These are phyloP conservation scores for Drosophila biarmipes DNA, from an alignment of 1,140 invertebrate genomes.

Conservation along the genomic window DNA sequence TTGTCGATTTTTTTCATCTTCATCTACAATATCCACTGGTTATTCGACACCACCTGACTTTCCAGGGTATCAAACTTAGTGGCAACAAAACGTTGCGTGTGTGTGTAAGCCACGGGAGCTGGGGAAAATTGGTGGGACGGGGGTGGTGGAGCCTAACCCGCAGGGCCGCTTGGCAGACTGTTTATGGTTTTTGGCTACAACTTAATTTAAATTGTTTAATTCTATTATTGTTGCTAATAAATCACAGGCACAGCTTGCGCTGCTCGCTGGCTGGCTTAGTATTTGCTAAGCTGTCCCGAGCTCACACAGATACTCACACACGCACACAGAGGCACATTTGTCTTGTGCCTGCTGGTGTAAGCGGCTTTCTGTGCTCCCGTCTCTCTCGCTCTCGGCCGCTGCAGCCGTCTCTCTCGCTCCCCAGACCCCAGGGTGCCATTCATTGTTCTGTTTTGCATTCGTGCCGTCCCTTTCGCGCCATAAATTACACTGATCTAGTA, in stretches of 20 bases:
- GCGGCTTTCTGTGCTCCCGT: conserved; percentile 46
- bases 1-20: background rate
- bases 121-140: background rate
- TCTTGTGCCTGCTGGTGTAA: conserved; percentile 66
- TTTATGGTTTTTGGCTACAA: conserved; percentile 83
- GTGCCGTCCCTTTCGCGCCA: conserved; percentile 32
- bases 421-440: conserved; percentile 36
- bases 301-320: conserved; percentile 40
- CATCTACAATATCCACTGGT: background rate
- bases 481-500: conserved; percentile 71
- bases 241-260: conserved; percentile 81
- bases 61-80: conserved; percentile 14
- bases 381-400: background rate
- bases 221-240: conserved; percentile 85
- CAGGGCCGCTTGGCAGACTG: conserved; percentile 60
- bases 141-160: background rate
- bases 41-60: background rate
- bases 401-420: conserved; percentile 1
- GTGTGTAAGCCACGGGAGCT: background rate
- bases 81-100: conserved; percentile 39
- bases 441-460: conserved; percentile 48
- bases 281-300: conserved; percentile 65
- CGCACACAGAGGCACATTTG: conserved; percentile 52
- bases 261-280: conserved; percentile 74
- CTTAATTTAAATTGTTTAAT: conserved; percentile 85